Conservation (phyloP, 2,888 invertebrate genomes). For the Mesorhabditis sp. region DNA sequence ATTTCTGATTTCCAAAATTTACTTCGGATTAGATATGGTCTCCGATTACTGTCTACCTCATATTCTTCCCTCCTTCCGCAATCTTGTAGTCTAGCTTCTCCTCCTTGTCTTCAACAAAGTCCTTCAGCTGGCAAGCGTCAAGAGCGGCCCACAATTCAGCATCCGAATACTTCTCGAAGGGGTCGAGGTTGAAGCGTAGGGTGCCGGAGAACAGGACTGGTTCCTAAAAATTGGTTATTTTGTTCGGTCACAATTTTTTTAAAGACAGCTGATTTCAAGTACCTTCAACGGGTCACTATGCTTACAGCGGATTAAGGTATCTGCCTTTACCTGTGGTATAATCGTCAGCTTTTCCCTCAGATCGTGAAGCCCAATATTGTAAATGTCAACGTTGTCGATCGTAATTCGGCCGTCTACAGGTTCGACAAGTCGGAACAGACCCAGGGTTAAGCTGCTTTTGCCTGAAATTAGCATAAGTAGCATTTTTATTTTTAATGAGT, state of each 20-base stretch:
- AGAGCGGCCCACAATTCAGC: conserved; percentile 81
- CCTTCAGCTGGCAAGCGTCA: conserved; percentile 82
- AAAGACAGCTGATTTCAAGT: not conserved
- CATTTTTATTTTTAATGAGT: too few species aligned
- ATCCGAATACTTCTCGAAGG: conserved; percentile 75
- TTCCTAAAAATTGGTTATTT: conserved; percentile 62
- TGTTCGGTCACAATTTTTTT: too few species aligned
- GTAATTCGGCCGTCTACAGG: conserved; percentile 34
- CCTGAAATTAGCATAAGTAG: conserved; percentile 21
- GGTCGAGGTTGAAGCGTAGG: conserved; percentile 85
- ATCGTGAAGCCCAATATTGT: conserved; percentile 78
- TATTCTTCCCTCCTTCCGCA: conserved; percentile 84
- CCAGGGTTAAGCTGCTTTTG: conserved; percentile 42
- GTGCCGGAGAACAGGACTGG: conserved; percentile 67
- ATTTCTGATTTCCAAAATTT: too few species aligned
- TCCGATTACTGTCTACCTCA: too few species aligned
- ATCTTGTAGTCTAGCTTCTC: conserved; percentile 77
- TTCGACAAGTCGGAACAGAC: conserved; percentile 50
- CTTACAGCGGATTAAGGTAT: too few species aligned
- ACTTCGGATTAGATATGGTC: too few species aligned
- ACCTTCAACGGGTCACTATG: not conserved
- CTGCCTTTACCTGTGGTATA: conserved; percentile 67
- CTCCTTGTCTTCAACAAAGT: conserved; percentile 72
- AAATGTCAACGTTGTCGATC: conserved; percentile 61
- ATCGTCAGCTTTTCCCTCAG: conserved; percentile 79